A percentile compares a stretch with the other conserved stretches of the same genome.
phyloP scores from a whole-genome alignment of 2,888 invertebrate species.

The Plemyria rubiginata region DNA sequence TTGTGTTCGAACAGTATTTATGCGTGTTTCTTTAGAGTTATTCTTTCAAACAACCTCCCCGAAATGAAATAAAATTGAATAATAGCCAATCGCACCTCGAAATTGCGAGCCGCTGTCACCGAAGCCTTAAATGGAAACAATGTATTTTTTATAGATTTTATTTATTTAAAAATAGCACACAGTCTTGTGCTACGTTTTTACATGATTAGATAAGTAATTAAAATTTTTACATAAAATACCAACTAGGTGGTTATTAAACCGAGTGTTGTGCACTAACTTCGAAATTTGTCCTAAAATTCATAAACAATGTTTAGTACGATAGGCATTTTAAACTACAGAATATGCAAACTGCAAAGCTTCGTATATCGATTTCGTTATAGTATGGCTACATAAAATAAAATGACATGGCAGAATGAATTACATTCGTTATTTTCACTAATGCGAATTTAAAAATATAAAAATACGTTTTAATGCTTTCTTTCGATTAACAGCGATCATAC shows the following conservation, averaged over 20 bases:
- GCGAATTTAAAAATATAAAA: slow-evolving; percentile 25
- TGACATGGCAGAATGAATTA: slow-evolving; percentile 30
- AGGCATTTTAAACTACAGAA: slow-evolving; percentile 11
- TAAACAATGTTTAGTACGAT: slow-evolving; percentile 34
- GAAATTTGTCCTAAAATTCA: slow-evolving; percentile 51
- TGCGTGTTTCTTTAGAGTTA: no score
- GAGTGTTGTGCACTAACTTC: slow-evolving; percentile 70
- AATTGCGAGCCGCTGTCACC: no score
- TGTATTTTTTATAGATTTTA: slow-evolving; percentile 60
- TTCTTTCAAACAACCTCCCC: no score
- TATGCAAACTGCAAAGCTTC: slow-evolving; percentile 29
- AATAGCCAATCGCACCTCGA: no score
- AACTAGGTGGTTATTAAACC: slow-evolving; percentile 63
- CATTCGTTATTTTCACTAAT: slow-evolving; percentile 9
- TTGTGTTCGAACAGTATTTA: no score
- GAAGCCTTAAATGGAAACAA: no score
- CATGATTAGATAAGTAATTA: slow-evolving; percentile 63
- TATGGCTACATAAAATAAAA: slow-evolving; percentile 48
- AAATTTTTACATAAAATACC: slow-evolving; percentile 59
- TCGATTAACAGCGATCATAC: slow-evolving; percentile 7
- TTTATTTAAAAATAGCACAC: slow-evolving; percentile 76
- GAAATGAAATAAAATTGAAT: no score
- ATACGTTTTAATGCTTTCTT: slow-evolving; percentile 6
- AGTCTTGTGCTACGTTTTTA: slow-evolving; percentile 73
- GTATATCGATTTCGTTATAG: slow-evolving; percentile 34